phyloP scores from a whole-genome alignment of 2,797 vertebrate genomes.

The Aldrovandia affinis region DNA sequence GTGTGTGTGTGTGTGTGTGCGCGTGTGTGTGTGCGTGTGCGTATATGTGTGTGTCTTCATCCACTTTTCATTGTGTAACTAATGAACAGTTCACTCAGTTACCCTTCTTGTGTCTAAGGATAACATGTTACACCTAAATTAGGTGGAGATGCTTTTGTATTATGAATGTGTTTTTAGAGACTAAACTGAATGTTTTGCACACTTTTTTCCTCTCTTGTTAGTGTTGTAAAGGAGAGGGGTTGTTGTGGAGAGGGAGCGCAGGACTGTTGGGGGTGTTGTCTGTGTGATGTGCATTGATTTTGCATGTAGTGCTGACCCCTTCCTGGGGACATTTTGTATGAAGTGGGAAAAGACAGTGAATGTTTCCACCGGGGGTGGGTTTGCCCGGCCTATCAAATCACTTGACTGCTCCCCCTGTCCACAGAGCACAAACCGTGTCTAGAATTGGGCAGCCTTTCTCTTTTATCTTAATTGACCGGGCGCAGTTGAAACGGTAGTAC shows the following conservation, averaged over 20 bases:
- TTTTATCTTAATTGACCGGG: too few relatives aligned
- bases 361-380: too few relatives aligned
- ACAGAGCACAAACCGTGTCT: too few relatives aligned
- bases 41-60: too few relatives aligned
- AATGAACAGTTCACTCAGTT: not conserved
- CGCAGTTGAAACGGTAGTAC: too few relatives aligned
- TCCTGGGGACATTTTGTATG: too few relatives aligned
- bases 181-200: not conserved
- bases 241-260: not conserved
- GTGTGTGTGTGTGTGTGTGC: too few relatives aligned
- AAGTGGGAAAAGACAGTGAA: too few relatives aligned
- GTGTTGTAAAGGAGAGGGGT: not conserved
- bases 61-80: not conserved
- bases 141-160: not conserved
- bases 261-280: not conserved
- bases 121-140: not conserved
- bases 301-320: not conserved
- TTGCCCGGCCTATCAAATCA: not conserved
- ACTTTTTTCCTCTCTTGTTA: not conserved
- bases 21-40: not conserved
- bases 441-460: too few relatives aligned
- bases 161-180: not conserved
- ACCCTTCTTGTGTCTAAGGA: not conserved
- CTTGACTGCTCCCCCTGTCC: not conserved
- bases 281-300: not conserved